Evolutionary conservation across 2,888 invertebrate genomes (phyloP), one percentile per base, ranked within the genome.

Genomic region (Latrodectus hesperus): DNA sequence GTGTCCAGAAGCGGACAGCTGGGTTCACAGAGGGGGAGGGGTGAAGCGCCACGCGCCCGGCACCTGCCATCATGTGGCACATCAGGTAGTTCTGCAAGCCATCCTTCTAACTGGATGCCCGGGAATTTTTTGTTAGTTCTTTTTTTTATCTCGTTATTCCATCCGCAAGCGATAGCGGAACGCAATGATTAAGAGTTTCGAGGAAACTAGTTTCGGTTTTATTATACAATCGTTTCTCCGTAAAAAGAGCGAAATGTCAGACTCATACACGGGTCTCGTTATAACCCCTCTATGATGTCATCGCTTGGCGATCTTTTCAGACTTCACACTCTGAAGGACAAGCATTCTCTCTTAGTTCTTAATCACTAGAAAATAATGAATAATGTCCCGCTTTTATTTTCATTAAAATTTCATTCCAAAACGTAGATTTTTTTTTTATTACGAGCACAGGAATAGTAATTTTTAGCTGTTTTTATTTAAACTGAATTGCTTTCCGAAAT

Each of bases 31-130:
- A 65, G 49, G 51, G 73, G 73, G 76, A 10, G 76, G 65, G 65
- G 51, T 11, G 22, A 11, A 60, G 38, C n/a, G 76, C 76, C 76
- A 76, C 76, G 76, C 76, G 76, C 38, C 76, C 14, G 60, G 38
- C 76, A 76, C 76, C 76, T 76, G 76, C 76, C 60, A 26, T 76
- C 65, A 76, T 60, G 76, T 51, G 65, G 76, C 76, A 16, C 76
- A 65, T 76, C 76, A 76, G 76, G 76, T 76, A 76, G 76, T 76
- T 74, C 9, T 17, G 55, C 22, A 26, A 55, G 74, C 55, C 11
- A 74, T 74, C 26, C 74, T 22, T 17, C 55, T 22, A 53, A n/a
- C 14, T 60, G 6, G 14, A n/a, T 16, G n/a, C 60, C 14, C 60
- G 60, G 60, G 60, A 60, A 60, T 60, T 60, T 60, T 60, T 55